These are phyloP conservation scores for Piliocolobus tephrosceles DNA, from an alignment of 2,113 vertebrate genomes.

Conservation along the genomic window DNA sequence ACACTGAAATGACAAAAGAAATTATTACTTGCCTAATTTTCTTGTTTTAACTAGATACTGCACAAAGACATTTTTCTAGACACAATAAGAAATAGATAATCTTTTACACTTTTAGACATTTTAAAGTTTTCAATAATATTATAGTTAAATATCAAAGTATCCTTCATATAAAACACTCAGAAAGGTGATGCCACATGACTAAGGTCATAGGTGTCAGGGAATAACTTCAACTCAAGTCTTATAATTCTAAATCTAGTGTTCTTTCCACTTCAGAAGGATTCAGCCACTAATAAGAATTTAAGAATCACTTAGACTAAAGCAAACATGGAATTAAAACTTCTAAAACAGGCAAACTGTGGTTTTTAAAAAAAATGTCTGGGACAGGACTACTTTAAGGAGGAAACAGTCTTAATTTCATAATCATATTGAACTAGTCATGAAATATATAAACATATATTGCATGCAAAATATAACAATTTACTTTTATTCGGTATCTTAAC, in stretches of 20 bases:
- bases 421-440: background rate
- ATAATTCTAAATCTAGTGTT: background rate
- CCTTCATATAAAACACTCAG: background rate
- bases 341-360: background rate
- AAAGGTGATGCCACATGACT: background rate
- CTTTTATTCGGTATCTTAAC: background rate
- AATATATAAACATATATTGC: background rate
- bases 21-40: background rate
- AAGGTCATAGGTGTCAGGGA: background rate
- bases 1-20: background rate
- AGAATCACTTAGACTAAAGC: background rate
- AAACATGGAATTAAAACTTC: background rate
- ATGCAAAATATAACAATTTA: background rate
- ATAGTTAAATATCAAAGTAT: background rate
- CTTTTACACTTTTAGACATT: background rate
- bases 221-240: background rate
- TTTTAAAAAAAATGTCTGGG: background rate
- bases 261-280: background rate
- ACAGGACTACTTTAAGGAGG: background rate
- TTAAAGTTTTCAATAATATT: conserved; percentile 11
- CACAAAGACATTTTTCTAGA: background rate
- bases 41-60: background rate
- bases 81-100: background rate
- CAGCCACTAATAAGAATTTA: background rate
- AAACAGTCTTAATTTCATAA: background rate